Evolutionary conservation across 2,888 invertebrate species (phyloP).

Genomic region (Hofmannophila pseudospretella): DNA sequence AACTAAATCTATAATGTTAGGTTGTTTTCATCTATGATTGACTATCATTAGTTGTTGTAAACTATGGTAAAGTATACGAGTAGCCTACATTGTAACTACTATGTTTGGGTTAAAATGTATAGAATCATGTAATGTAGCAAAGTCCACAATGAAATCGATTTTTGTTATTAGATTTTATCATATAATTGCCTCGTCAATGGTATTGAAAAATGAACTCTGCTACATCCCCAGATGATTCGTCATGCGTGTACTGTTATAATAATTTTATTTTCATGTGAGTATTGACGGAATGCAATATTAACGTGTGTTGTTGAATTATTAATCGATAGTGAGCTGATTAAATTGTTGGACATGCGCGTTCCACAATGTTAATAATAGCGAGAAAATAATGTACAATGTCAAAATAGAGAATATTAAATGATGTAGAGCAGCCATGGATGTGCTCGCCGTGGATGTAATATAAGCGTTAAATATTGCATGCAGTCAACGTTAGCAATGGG

Average conservation of each 20-base stretch:
- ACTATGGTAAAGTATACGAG: constrained; percentile 26
- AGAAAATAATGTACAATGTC: constrained; percentile 51
- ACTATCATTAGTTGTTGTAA: constrained; percentile 24
- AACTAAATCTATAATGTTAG: constrained; percentile 26
- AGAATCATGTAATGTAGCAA: constrained; percentile 25
- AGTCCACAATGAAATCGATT: too few relatives aligned
- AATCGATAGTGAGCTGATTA: constrained; percentile 42
- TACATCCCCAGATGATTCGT: constrained; percentile 33
- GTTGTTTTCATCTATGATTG: constrained; percentile 22
- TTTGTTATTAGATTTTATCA: too few relatives aligned
- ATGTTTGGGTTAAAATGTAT: constrained; percentile 27
- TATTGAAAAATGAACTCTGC: constrained; percentile 15
- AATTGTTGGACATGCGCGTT: constrained; percentile 50
- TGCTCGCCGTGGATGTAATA: constrained; percentile 51
- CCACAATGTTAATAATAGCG: constrained; percentile 48
- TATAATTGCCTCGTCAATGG: too few relatives aligned
- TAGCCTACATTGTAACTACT: constrained; percentile 26
- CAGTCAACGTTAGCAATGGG: constrained; percentile 73
- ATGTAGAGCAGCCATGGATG: constrained; percentile 56
- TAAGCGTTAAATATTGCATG: constrained; percentile 78
- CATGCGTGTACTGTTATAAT: constrained; percentile 47
- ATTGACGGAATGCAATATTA: constrained; percentile 77
- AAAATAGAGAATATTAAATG: constrained; percentile 44
- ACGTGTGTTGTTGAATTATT: constrained; percentile 52
- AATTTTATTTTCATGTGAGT: constrained; percentile 44